These are phyloP conservation scores for Hydropotes inermis DNA, from an alignment of 2,113 vertebrate genomes.

Conservation along the genomic window DNA sequence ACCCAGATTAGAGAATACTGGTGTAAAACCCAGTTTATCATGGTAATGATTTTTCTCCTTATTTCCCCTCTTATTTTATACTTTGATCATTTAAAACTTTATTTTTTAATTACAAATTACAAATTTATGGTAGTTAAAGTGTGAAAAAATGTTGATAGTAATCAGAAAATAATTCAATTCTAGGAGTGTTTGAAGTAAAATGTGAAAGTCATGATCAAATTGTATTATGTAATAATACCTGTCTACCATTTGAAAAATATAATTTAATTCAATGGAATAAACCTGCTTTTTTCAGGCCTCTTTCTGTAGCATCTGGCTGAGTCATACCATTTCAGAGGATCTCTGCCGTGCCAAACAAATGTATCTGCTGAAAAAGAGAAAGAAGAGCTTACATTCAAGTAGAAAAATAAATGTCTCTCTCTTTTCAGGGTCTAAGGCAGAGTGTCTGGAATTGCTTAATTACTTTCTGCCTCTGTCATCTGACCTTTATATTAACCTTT, in stretches of 20 bases:
- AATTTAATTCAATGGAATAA: conserved; percentile 19
- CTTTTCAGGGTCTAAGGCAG: conserved; percentile 24
- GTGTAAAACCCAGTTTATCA: neutral
- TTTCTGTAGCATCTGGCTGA: conserved; percentile 36
- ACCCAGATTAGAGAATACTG: neutral
- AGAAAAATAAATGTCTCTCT: conserved; percentile 51
- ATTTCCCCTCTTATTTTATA: neutral
- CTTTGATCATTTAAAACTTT: neutral
- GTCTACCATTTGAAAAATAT: neutral
- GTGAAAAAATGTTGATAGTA: neutral
- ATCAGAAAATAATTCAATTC: neutral
- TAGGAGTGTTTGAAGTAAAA: conserved; percentile 17
- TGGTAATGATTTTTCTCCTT: neutral
- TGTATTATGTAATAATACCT: conserved; percentile 22
- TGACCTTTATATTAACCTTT: conserved; percentile 13
- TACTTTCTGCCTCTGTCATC: conserved; percentile 12
- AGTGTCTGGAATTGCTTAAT: conserved; percentile 44
- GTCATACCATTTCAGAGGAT: conserved; percentile 48
- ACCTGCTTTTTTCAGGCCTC: conserved; percentile 6
- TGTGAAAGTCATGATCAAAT: neutral
- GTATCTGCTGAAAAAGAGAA: conserved; percentile 46
- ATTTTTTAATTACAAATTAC: conserved; percentile 5
- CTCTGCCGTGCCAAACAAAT: neutral
- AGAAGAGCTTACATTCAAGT: neutral
- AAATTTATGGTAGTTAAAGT: neutral